A percentile compares a stretch with the other conserved stretches of the same genome.
These are phyloP conservation scores for Sipha flava DNA, from an alignment of 1,140 invertebrate species.

Conservation along the genomic window DNA sequence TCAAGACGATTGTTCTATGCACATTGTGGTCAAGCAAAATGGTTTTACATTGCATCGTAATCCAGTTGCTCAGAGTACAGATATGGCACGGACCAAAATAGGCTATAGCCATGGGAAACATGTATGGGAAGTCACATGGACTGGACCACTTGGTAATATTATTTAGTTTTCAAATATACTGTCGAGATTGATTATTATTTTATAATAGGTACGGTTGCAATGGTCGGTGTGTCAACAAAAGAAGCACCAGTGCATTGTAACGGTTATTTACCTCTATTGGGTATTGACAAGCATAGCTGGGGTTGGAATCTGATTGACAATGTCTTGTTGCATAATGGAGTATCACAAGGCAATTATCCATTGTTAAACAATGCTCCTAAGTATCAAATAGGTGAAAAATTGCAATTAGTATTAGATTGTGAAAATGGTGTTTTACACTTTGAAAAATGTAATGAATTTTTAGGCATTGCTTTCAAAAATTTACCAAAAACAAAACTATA, in stretches of 20 bases:
- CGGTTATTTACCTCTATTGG: conserved; percentile 89
- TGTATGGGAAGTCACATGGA: conserved; percentile 98
- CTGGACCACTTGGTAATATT: conserved; percentile 73
- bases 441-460: conserved; percentile 97
- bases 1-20: conserved; percentile 90
- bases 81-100: conserved; percentile 89
- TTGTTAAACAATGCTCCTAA: conserved; percentile 93
- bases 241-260: conserved; percentile 82
- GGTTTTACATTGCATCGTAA: conserved; percentile 95
- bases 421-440: conserved; percentile 94
- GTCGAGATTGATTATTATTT: not conserved
- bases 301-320: conserved; percentile 99
- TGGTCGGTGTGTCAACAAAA: conserved; percentile 91
- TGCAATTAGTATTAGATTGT: conserved; percentile 94
- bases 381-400: conserved; percentile 94
- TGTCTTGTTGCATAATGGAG: conserved; percentile 91
- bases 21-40: conserved; percentile 94
- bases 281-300: conserved; percentile 95
- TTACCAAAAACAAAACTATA: conserved; percentile 82
- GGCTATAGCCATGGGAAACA: conserved; percentile 88
- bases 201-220: conserved; percentile 68
- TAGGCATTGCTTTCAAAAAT: conserved; percentile 93
- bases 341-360: conserved; percentile 91
- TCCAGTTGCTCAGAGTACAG: conserved; percentile 96
- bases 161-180: not conserved